Percentiles rank a stretch among this genome's conserved stretches.
Evolutionary conservation across 2,888 invertebrate genomes (phyloP).

Genomic region (Pheosia gnoma): DNA sequence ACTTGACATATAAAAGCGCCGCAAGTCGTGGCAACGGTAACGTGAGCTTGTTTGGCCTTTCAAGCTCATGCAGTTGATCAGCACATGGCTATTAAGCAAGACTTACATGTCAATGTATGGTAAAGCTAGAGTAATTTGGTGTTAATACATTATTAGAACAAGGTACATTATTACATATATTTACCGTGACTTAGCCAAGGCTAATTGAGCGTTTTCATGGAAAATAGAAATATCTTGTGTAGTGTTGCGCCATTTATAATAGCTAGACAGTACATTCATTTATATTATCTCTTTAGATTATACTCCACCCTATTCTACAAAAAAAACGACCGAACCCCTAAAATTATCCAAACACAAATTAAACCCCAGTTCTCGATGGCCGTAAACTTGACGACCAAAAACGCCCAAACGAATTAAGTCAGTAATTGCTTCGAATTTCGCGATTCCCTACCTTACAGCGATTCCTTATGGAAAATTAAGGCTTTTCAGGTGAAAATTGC

Average conservation of each 20-base stretch:
- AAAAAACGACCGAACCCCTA: background rate
- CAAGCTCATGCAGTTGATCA: too few species aligned
- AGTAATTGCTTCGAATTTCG: slow-evolving; percentile 44
- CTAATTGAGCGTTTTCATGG: too few species aligned
- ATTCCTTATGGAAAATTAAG: slow-evolving; percentile 67
- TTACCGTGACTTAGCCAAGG: too few species aligned
- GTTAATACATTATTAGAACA: too few species aligned
- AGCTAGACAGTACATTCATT: background rate
- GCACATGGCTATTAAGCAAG: too few species aligned
- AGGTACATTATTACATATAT: too few species aligned
- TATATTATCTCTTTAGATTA: background rate
- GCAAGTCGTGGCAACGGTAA: too few species aligned
- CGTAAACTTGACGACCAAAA: slow-evolving; percentile 23
- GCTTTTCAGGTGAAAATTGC: slow-evolving; percentile 66
- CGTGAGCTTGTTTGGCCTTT: too few species aligned
- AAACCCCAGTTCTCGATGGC: slow-evolving; percentile 16
- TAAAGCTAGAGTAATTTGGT: too few species aligned
- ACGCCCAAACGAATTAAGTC: slow-evolving; percentile 29
- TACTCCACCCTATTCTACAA: background rate
- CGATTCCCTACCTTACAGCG: slow-evolving; percentile 34
- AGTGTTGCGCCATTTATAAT: background rate
- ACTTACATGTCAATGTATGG: too few species aligned
- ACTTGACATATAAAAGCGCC: too few species aligned
- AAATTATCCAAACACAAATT: slow-evolving; percentile 12
- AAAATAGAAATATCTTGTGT: too few species aligned